These are phyloP conservation scores for Teleogryllus oceanicus DNA, from an alignment of 2,888 invertebrate species.

Conservation along the genomic window DNA sequence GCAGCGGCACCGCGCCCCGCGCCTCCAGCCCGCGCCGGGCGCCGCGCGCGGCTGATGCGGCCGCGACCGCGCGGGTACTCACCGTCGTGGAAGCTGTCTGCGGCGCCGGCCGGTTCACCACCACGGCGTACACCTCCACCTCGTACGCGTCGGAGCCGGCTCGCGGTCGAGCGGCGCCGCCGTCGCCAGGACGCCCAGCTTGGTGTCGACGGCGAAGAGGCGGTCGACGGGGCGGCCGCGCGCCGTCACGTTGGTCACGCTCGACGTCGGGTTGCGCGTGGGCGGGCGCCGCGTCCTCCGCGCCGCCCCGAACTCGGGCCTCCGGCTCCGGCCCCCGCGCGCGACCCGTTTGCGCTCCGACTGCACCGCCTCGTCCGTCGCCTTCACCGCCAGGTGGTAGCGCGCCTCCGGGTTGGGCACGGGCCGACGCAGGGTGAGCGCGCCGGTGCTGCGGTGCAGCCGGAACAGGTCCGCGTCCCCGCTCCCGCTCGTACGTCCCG, in stretches of 20 bases:
- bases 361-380: constrained; percentile 88
- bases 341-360: constrained; percentile 82
- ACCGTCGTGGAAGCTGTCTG: constrained; percentile 82
- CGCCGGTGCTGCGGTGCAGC: constrained; percentile 76
- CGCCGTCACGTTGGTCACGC: constrained; percentile 62
- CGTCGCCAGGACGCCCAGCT: constrained; percentile 82
- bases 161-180: constrained; percentile 80
- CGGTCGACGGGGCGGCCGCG: constrained; percentile 74
- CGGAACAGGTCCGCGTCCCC: constrained; percentile 71
- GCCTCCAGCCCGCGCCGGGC: background rate
- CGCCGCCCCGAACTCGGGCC: constrained; percentile 60
- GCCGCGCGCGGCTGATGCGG: too few species aligned
- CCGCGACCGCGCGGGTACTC: constrained; percentile 44
- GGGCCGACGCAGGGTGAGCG: constrained; percentile 61
- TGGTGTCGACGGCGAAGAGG: constrained; percentile 86
- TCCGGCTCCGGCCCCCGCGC: constrained; percentile 48
- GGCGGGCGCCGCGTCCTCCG: constrained; percentile 68
- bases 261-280: too few species aligned
- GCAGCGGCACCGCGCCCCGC: background rate
- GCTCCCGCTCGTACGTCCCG: constrained; percentile 82
- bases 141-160: constrained; percentile 77
- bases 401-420: constrained; percentile 52
- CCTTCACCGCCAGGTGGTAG: constrained; percentile 80
- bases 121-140: constrained; percentile 81
- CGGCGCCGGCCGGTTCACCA: constrained; percentile 63